These are phyloP conservation scores for Oncorhynchus nerka DNA, from an alignment of 2,113 vertebrate genomes.

Conservation along the genomic window DNA sequence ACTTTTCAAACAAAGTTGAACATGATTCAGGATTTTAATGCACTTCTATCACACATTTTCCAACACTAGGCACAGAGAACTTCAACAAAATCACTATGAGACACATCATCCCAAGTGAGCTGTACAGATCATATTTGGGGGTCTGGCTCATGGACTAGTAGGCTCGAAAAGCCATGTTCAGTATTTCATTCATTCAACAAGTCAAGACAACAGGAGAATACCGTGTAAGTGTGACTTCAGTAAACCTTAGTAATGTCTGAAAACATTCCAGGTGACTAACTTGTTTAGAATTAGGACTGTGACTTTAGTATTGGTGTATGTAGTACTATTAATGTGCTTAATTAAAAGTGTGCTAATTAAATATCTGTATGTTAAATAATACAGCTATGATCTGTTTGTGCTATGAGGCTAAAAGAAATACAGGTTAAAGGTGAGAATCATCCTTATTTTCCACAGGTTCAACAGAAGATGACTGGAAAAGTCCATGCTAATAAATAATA, in stretches of 20 bases:
- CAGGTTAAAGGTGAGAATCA: constrained; percentile 42
- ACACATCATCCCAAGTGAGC: too few relatives aligned
- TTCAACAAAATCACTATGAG: too few relatives aligned
- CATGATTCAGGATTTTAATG: too few relatives aligned
- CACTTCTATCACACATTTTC: too few relatives aligned
- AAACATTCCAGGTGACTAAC: background rate
- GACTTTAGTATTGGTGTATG: background rate
- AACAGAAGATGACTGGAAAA: constrained; percentile 49
- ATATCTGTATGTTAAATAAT: constrained; percentile 1
- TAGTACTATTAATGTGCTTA: background rate
- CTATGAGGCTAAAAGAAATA: constrained; percentile 6
- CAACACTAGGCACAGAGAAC: too few relatives aligned
- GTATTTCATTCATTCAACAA: too few relatives aligned
- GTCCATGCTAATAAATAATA: constrained; percentile 62
- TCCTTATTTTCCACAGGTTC: constrained; percentile 31
- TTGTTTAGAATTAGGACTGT: background rate
- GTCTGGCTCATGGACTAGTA: too few relatives aligned
- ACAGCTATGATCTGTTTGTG: constrained; percentile 21
- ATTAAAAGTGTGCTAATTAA: background rate
- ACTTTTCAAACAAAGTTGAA: too few relatives aligned
- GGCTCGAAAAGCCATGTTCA: too few relatives aligned
- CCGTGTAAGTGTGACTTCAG: background rate
- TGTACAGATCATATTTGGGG: too few relatives aligned
- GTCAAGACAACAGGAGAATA: background rate
- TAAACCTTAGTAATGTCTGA: background rate